phyloP scores from a whole-genome alignment of 2,888 invertebrate genomes.

The Pyrrhia umbra region DNA sequence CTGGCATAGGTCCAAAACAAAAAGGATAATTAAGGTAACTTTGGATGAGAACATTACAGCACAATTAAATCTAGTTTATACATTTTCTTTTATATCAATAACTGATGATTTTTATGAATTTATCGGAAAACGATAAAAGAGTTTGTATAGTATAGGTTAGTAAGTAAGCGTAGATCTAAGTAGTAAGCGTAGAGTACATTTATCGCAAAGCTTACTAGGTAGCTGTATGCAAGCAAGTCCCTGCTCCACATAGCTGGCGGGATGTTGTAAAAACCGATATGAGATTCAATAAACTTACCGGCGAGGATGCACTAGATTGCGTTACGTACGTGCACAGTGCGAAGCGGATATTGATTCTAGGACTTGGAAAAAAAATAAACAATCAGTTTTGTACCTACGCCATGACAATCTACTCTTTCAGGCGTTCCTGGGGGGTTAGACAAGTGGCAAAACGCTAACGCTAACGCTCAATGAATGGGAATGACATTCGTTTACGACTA shows the following conservation, averaged over 20 bases:
- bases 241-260: neutral
- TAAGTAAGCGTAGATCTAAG: neutral
- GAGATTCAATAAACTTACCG: constrained; percentile 29
- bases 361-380: constrained; percentile 3
- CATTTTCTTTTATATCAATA: too few species aligned
- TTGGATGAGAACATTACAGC: too few species aligned
- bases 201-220: neutral
- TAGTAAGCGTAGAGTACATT: neutral
- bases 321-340: constrained; percentile 5
- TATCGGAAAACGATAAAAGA: too few species aligned
- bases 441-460: too few species aligned
- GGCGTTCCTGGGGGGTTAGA: too few species aligned
- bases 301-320: constrained; percentile 29
- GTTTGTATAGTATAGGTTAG: too few species aligned
- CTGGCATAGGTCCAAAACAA: too few species aligned
- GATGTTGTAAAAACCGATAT: constrained; percentile 25
- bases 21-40: neutral
- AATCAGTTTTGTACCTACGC: neutral
- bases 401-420: too few species aligned
- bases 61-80: too few species aligned
- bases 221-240: neutral
- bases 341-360: constrained; percentile 2
- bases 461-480: too few species aligned
- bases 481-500: too few species aligned
- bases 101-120: too few species aligned